Evolutionary conservation across 1,140 invertebrate species (phyloP), one percentile per base, ranked within the genome.

Genomic region (Achroia grisella): DNA sequence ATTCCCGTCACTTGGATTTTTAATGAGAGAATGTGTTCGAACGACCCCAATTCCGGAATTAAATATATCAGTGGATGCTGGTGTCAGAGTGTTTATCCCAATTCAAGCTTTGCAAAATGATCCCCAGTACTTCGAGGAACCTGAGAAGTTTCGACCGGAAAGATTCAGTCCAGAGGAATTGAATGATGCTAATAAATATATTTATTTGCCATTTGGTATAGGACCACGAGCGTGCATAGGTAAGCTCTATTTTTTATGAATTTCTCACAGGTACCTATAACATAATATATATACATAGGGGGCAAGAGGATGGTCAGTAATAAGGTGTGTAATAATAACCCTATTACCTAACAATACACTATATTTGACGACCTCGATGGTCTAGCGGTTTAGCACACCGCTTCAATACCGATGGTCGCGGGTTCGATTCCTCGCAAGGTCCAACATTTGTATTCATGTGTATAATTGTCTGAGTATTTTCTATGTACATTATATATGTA

Each of bases 71-170:
- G 60, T 89, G 5, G 72, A 83, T 35, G 64, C 74, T 47, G 89
- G 85, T 10, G 83, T 77, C 1, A 62, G 49, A 0, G 62, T 91
- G 0, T 34, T 84, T 6, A 84, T 91, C 17, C 88, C 90, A 2
- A 52, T 88, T 0, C 71, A 86, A 40, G 83, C 71, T 1, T 75
- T 93, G 11, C 91, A 93, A 47, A 74, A 76, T 8, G 87, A 91
- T 65, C 50, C 56, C 6, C 33, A 56, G 65, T 57, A 87, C 33
- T 91, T 87, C 57, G 82, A 84, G 0, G 71, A 90, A 29, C 89
- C 90, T 1, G 68, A 88, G 8, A 66, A 67, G 32, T 91, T 89
- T 29, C 74, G 87, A 48, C 90, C 90, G 0, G 88, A 90, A 37
- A 62, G 90, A 40, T 91, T 90, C 32, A 70, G 48, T 8, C 59